Conservation (phyloP, 1,140 invertebrate genomes). For the Drosophila mayri region DNA sequence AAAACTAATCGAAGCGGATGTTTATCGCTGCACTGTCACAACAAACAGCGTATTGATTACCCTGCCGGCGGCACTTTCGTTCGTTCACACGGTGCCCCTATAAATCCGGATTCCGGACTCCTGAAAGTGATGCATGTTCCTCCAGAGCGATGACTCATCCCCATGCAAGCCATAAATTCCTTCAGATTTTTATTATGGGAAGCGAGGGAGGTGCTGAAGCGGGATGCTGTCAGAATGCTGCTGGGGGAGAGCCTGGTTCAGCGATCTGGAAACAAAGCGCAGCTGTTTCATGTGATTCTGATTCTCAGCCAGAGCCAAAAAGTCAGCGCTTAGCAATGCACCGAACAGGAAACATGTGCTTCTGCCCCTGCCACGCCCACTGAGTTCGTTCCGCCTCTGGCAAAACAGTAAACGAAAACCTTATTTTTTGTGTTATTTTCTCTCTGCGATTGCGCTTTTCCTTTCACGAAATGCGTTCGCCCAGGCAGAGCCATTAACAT, state of each 20-base stretch:
- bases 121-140: conserved; percentile 43
- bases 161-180: conserved; percentile 37
- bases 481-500: conserved; percentile 72
- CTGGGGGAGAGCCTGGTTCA: conserved; percentile 37
- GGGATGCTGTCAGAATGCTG: conserved; percentile 38
- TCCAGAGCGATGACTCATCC: conserved; percentile 30
- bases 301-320: conserved; percentile 10
- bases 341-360: conserved; percentile 63
- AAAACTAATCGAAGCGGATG: conserved; percentile 41
- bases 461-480: conserved; percentile 77
- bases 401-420: conserved; percentile 57
- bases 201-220: neutral
- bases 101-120: conserved; percentile 6
- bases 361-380: conserved; percentile 32
- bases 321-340: conserved; percentile 60
- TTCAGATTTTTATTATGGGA: neutral
- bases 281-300: conserved; percentile 51
- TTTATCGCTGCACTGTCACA: conserved; percentile 45
- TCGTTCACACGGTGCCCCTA: conserved; percentile 40
- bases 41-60: conserved; percentile 52
- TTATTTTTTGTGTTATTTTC: conserved; percentile 26
- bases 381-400: neutral
- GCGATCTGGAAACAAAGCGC: conserved; percentile 55
- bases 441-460: conserved; percentile 57
- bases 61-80: conserved; percentile 29